A percentile compares a stretch with the other conserved stretches of the same genome.
phyloP scores from a whole-genome alignment of 2,888 invertebrate genomes.

The Melanotus villosus region DNA sequence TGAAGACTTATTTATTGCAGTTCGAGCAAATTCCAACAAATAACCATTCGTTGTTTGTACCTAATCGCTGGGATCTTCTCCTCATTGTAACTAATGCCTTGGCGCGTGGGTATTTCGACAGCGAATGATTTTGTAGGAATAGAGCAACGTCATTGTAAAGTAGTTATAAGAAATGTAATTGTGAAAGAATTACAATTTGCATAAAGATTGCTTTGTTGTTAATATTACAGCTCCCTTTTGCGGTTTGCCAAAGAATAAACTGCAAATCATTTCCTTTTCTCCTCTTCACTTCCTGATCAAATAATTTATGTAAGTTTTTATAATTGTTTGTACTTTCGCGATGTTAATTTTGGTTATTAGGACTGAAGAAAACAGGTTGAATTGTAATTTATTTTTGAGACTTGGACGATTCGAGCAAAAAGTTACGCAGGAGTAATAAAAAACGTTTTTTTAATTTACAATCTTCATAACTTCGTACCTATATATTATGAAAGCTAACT shows the following conservation, averaged over 20 bases:
- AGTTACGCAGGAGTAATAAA: too few species aligned
- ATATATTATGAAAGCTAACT: conserved; percentile 1
- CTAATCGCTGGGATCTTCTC: conserved; percentile 37
- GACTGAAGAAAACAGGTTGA: too few species aligned
- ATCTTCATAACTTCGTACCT: background rate
- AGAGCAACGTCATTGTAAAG: conserved; percentile 49
- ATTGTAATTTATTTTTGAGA: too few species aligned
- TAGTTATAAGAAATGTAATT: conserved; percentile 56
- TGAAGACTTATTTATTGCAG: conserved; percentile 38
- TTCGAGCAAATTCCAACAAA: conserved; percentile 39
- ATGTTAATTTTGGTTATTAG: too few species aligned
- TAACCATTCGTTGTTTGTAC: conserved; percentile 34
- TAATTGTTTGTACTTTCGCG: too few species aligned
- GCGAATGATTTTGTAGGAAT: conserved; percentile 41
- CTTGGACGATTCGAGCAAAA: too few species aligned
- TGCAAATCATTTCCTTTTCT: conserved; percentile 27
- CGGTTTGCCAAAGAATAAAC: background rate
- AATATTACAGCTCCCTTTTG: conserved; percentile 8
- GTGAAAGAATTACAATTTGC: conserved; percentile 60
- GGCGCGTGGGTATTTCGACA: conserved; percentile 49
- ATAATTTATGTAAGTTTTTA: background rate
- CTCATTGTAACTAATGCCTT: conserved; percentile 21
- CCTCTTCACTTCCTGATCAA: conserved; percentile 42
- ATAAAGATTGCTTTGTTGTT: conserved; percentile 56
- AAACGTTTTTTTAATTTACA: too few species aligned